Conservation (phyloP, 2,888 invertebrate genomes). For the Ischnus inquisitorius region DNA sequence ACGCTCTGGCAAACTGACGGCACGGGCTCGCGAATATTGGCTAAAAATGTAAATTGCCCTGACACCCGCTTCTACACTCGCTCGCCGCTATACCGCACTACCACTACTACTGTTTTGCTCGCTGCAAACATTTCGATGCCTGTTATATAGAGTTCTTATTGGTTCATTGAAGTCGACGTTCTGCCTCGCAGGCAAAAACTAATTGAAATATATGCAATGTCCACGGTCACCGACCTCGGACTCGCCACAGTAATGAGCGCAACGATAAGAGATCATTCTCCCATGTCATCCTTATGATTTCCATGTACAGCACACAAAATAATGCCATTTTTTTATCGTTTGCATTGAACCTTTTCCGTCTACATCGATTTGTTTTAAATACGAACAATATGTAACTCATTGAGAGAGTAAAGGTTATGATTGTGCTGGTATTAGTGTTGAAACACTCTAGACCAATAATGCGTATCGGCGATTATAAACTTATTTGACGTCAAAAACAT, state of each 20-base stretch:
- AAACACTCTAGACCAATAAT: constrained; percentile 31
- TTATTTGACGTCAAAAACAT: constrained; percentile 33
- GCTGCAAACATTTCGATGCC: constrained; percentile 29
- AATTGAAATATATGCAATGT: constrained; percentile 80
- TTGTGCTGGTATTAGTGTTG: background rate
- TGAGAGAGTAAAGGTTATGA: background rate
- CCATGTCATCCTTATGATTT: too few species aligned
- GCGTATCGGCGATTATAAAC: constrained; percentile 1
- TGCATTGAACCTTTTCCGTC: background rate
- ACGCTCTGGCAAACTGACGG: constrained; percentile 72
- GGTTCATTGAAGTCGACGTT: constrained; percentile 18
- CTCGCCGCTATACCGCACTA: constrained; percentile 56
- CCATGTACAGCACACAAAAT: too few species aligned
- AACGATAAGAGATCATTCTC: too few species aligned
- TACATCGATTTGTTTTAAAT: background rate
- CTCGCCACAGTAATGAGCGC: too few species aligned
- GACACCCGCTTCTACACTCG: constrained; percentile 68
- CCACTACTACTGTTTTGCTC: constrained; percentile 53
- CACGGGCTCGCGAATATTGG: constrained; percentile 77
- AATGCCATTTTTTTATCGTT: too few species aligned
- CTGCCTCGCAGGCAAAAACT: constrained; percentile 73
- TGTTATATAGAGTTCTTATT: constrained; percentile 23
- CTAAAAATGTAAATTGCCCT: constrained; percentile 82
- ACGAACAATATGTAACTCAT: background rate
- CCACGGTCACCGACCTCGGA: constrained; percentile 40